Evolutionary conservation across 92 coral and sea anemone species (phyloP).

Genomic region (Porites cylindrica): DNA sequence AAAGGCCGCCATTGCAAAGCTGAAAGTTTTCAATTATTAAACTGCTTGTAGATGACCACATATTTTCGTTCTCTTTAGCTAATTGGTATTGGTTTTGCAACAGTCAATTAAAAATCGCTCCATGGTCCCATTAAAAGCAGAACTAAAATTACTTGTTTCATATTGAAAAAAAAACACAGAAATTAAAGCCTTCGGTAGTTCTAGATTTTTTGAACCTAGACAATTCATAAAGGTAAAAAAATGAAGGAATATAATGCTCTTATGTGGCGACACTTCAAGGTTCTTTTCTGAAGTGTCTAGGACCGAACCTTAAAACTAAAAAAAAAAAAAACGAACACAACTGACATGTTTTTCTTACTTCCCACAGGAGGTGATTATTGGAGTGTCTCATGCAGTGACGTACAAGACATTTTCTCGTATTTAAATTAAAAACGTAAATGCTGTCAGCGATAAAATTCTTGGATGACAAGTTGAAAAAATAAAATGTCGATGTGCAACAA

Average conservation of each 20-base stretch:
- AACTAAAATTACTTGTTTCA: not conserved
- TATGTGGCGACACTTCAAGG: too few species aligned
- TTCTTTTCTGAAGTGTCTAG: not conserved
- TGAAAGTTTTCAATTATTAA: not conserved
- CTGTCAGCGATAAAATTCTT: not conserved
- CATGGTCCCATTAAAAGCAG: not conserved
- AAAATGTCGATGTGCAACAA: not conserved
- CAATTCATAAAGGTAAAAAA: too few species aligned
- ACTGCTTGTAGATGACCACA: not conserved
- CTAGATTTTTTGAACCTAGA: too few species aligned
- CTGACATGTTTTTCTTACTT: too few species aligned
- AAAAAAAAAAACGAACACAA: not conserved
- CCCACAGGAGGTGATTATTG: not conserved
- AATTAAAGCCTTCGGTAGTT: too few species aligned
- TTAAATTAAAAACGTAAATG: too few species aligned
- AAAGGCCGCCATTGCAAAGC: too few species aligned
- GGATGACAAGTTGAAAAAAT: not conserved
- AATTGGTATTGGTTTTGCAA: not conserved
- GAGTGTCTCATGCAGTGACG: not conserved
- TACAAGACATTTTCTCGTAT: not conserved
- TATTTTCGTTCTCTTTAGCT: not conserved
- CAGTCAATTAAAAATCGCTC: not conserved
- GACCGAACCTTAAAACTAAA: not conserved
- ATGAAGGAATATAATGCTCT: too few species aligned
- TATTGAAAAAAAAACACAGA: too few species aligned